Evolutionary conservation across 2,797 vertebrate genomes (phyloP), one percentile per base, ranked within the genome.

Genomic region (Fringilla coelebs): DNA sequence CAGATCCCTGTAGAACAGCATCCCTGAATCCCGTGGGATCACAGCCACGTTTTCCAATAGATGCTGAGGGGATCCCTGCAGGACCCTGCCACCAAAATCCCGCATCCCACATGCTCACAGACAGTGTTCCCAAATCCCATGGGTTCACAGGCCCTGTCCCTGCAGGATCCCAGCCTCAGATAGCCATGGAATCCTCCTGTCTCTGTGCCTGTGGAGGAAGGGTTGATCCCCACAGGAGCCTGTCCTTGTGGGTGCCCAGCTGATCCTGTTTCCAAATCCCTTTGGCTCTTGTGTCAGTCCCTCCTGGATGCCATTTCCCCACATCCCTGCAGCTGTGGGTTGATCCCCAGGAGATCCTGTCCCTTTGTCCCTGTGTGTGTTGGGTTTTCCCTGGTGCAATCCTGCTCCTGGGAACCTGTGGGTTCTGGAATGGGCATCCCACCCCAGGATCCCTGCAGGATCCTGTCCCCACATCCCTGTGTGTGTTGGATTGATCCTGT

Each of bases 11-110:
- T 3, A 19, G 38, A 9, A 41, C 40, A 40, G 41, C 7, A 8
- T 9, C 31, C 75, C 60, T 1, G 1, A 20, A 41, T 41, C 46
- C 61, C 8, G 0, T 7, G n/a, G 76, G 54, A 32, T 34, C 45
- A 3, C n/a, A 22, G 41, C 21, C 46, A 5, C 10, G 0, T 36
- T 9, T 51, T 7, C 16, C 58, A 2, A 4, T 5, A 15, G 32
- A 7, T 10, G 6, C 43, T 48, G 34, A 17, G 31, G 17, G 13
- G 57, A 36, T 63, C 15, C 49, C 26, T 48, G 7, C 13, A 20
- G 55, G 31, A 32, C 3, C 15, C 8, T 3, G 54, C 20, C 36
- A 17, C 32, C 13, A 11, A 36, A 70, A 61, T 43, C 46, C 57
- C 28, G 1, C 3, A 14, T 15, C 57, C 40, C n/a, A 62, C 40